Evolutionary conservation across 2,888 invertebrate species (phyloP), one percentile per base, ranked within the genome.

Genomic region (Tupiocoris notatus): DNA sequence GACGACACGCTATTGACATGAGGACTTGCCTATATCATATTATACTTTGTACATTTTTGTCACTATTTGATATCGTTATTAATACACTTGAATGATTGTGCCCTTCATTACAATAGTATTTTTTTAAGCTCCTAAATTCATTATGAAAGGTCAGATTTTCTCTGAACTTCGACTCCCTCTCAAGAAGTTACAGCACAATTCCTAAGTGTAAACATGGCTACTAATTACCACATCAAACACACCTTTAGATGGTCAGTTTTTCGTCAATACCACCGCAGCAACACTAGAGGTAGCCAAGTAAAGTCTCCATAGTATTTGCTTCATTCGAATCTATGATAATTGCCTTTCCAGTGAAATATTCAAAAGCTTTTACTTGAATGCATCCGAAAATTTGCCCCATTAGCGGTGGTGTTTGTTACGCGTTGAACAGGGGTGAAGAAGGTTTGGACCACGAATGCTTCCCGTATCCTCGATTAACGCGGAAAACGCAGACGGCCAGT

Each of bases 1-100:
- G 97, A 97, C 84, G 94, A 94, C 83, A 96, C 96, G 75, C 86
- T 96, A 74, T 79, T 81, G 54, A 80, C 80, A 73, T 80, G 80
- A 80, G 73, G 56, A 62, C 73, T 54, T 63, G 73, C 71, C 71
- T 17, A 7, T 24, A 23, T 25, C 61, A n/a, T 57, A 12, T 62
- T 20, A 39, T 73, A 61, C 62, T 54, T 62, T 73, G 73, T 73
- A 73, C 39, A 73, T 73, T 73, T 62, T 54, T 62, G 73, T 63
- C 73, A 62, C 73, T 62, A n/a, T 73, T 61, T 73, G 58, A 62
- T 73, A 70, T 39, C 39, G 39, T 70, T 59, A 70, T 24, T 70
- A 73, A 25, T 73, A 73, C n/a, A 73, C 73, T 24, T 63, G 25
- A 73, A 21, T 39, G 21, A 73, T n/a, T 24, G 65, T 65, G 39